Evolutionary conservation across 2,113 vertebrate genomes (phyloP).

Genomic region (Mustelus asterias): DNA sequence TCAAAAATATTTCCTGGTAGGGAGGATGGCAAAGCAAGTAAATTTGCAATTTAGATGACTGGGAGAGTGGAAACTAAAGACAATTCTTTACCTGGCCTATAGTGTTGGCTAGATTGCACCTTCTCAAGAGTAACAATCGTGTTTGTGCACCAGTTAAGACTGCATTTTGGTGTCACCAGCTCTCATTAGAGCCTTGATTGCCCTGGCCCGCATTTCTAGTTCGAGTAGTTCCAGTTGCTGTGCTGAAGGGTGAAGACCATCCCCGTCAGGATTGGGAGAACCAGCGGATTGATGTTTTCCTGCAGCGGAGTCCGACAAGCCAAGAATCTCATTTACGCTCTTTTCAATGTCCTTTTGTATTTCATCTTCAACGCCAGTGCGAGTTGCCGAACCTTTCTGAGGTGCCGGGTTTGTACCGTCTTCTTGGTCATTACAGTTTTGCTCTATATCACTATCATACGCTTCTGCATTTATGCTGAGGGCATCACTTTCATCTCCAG

Average conservation of each 20-base stretch:
- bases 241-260: slow-evolving; percentile 72
- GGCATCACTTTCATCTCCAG: slow-evolving; percentile 86
- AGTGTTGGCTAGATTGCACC: neutral
- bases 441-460: slow-evolving; percentile 93
- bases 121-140: neutral
- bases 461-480: slow-evolving; percentile 93
- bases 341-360: slow-evolving; percentile 88
- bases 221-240: slow-evolving; percentile 93
- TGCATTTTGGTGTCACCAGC: slow-evolving; percentile 76
- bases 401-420: slow-evolving; percentile 42
- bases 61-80: neutral
- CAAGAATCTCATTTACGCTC: slow-evolving; percentile 89
- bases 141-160: slow-evolving; percentile 37
- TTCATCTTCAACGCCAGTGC: slow-evolving; percentile 67
- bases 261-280: slow-evolving; percentile 36
- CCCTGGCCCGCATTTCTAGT: slow-evolving; percentile 91
- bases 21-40: neutral
- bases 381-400: slow-evolving; percentile 45
- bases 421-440: slow-evolving; percentile 70
- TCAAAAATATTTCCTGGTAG: neutral
- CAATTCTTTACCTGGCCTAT: neutral
- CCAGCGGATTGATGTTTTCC: slow-evolving; percentile 49
- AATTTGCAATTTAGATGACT: neutral
- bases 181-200: slow-evolving; percentile 97
- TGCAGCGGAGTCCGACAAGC: slow-evolving; percentile 55